These are phyloP conservation scores for Trachelus stipa DNA, from an alignment of 2,888 invertebrate species.

Conservation along the genomic window DNA sequence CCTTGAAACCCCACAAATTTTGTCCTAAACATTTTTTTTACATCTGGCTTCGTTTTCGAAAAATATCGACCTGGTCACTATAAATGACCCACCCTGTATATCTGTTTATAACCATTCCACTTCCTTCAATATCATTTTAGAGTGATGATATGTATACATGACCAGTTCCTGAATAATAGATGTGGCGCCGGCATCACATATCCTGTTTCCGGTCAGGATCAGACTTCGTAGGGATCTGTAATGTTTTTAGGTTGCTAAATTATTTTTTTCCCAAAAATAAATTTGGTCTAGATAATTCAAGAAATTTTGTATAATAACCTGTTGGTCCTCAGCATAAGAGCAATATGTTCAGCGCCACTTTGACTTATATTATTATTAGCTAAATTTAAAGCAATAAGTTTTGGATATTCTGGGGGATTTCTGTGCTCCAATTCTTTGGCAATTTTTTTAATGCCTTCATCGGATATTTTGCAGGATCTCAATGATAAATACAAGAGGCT, in stretches of 20 bases:
- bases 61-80: no score
- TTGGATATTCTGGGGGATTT: slow-evolving; percentile 34
- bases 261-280: slow-evolving; percentile 38
- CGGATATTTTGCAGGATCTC: slow-evolving; percentile 56
- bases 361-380: slow-evolving; percentile 61
- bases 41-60: no score
- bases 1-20: no score
- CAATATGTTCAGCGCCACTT: slow-evolving; percentile 51
- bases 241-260: slow-evolving; percentile 11
- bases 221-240: slow-evolving; percentile 43
- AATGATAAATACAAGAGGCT: slow-evolving; percentile 53
- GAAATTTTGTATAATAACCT: slow-evolving; percentile 25
- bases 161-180: slow-evolving; percentile 39
- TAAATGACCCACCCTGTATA: no score
- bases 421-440: slow-evolving; percentile 44
- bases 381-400: slow-evolving; percentile 56
- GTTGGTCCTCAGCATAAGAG: slow-evolving; percentile 54
- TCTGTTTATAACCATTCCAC: background rate
- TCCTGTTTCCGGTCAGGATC: slow-evolving; percentile 42
- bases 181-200: slow-evolving; percentile 41
- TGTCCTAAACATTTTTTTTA: no score
- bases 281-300: slow-evolving; percentile 32
- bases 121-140: background rate
- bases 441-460: slow-evolving; percentile 49
- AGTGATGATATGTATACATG: slow-evolving; percentile 26